phyloP scores from a whole-genome alignment of 2,888 invertebrate genomes.

The Archaeoteleia sp. region DNA sequence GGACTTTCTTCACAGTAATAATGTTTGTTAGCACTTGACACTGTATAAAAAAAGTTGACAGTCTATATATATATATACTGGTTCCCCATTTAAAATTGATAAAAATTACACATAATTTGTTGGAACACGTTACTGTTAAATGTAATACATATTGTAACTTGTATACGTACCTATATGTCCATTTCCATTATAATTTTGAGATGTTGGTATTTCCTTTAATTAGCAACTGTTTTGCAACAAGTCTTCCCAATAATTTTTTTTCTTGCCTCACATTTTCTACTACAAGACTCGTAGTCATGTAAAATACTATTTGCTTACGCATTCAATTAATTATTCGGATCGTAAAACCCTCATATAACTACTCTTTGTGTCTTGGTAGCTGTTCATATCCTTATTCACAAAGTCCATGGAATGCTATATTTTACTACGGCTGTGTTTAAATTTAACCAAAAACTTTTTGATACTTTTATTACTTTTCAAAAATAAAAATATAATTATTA shows the following conservation, averaged over 20 bases:
- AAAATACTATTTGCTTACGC: conserved; percentile 41
- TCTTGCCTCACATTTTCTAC: conserved; percentile 26
- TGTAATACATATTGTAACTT: conserved; percentile 37
- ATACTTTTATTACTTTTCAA: conserved; percentile 41
- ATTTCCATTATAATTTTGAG: conserved; percentile 25
- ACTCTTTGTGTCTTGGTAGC: conserved; percentile 35
- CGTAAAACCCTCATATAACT: conserved; percentile 30
- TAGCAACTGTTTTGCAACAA: conserved; percentile 33
- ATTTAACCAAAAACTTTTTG: conserved; percentile 16
- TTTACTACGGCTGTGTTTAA: conserved; percentile 10
- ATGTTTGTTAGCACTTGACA: conserved; percentile 54
- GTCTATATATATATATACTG: conserved; percentile 49
- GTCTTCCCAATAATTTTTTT: conserved; percentile 29
- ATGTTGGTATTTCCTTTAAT: conserved; percentile 27
- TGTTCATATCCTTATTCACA: conserved; percentile 35
- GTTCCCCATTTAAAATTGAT: conserved; percentile 51
- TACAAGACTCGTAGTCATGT: conserved; percentile 45
- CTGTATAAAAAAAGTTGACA: conserved; percentile 37
- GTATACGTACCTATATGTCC: conserved; percentile 28
- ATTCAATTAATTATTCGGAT: conserved; percentile 38
- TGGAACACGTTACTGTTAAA: conserved; percentile 42
- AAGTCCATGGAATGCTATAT: conserved; percentile 19
- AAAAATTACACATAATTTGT: conserved; percentile 39
- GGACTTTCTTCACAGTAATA: too few species aligned
- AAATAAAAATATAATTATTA: too few species aligned